phyloP scores from a whole-genome alignment of 2,113 vertebrate genomes.

The Myiozetetes cayanensis region DNA sequence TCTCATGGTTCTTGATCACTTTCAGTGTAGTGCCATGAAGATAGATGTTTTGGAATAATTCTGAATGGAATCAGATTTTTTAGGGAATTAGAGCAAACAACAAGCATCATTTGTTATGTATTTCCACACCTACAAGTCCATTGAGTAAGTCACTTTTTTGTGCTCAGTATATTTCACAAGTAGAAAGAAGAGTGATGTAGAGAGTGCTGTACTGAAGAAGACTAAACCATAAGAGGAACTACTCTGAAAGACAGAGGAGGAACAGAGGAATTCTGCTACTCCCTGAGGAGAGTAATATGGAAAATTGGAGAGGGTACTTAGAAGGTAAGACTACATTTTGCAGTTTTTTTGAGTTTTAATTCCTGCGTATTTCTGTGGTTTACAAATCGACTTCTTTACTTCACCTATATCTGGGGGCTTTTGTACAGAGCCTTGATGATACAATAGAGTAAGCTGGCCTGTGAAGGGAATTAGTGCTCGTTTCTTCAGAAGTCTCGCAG shows the following conservation, averaged over 20 bases:
- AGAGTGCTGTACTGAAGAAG: neutral
- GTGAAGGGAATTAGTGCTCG: neutral
- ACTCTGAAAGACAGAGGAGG: neutral
- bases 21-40: neutral
- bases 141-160: neutral
- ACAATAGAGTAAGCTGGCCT: neutral
- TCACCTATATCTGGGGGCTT: fast-evolving
- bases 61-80: neutral
- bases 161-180: neutral
- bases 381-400: neutral
- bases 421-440: neutral
- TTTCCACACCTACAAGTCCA: neutral
- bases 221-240: neutral
- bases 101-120: neutral
- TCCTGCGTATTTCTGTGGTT: neutral
- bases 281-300: neutral
- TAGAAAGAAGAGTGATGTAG: neutral
- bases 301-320: neutral
- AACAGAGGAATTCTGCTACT: neutral
- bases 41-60: neutral
- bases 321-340: neutral
- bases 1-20: neutral
- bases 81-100: neutral
- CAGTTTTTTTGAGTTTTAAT: neutral
- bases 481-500: neutral